Evolutionary conservation across 2,797 vertebrate species (phyloP), one percentile per base, ranked within the genome.

Genomic region (Tadarida brasiliensis): DNA sequence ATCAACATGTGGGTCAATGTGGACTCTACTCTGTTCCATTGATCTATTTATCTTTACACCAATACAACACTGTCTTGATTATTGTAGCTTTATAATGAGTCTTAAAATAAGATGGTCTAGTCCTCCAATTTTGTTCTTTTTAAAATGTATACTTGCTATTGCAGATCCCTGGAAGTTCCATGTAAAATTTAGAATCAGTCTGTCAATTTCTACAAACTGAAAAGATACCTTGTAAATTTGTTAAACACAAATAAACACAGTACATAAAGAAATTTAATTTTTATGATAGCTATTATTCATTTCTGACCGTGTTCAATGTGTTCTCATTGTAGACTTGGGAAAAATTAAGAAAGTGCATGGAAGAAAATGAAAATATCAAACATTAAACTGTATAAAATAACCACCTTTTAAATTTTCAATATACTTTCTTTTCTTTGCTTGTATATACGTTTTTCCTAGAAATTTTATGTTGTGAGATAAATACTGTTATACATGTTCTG

Each of bases 311-410:
- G 59, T 33, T 28, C 51, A 84, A 87, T 68, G 49, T 14, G 15
- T 57, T n/a, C 24, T 57, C 78, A 47, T 77, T n/a, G 9, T 17
- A 71, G 47, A 70, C 24, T 63, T n/a, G 47, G 63, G 28, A 11
- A 76, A 90, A 87, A 65, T 35, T 11, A 84, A 59, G 47, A 17
- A 85, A 84, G 12, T 24, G 1, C 11, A 56, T 54, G 39, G 57
- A 76, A 65, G 35, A 67, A 71, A 96, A 73, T 77, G 33, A 89
- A 94, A 82, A 74, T 47, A 47, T 81, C 1, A n/a, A 35, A 77
- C 39, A 81, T n/a, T 85, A 49, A 68, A 71, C 3, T 28, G n/a
- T 33, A 24, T 33, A 61, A 91, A 96, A 80, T 70, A 87, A 83
- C 10, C 7, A 8, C 8, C 33, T 77, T 77, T 85, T 22, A n/a